Conservation (phyloP, 2,888 invertebrate species). For the Hydrotaea cyrtoneurina region DNA sequence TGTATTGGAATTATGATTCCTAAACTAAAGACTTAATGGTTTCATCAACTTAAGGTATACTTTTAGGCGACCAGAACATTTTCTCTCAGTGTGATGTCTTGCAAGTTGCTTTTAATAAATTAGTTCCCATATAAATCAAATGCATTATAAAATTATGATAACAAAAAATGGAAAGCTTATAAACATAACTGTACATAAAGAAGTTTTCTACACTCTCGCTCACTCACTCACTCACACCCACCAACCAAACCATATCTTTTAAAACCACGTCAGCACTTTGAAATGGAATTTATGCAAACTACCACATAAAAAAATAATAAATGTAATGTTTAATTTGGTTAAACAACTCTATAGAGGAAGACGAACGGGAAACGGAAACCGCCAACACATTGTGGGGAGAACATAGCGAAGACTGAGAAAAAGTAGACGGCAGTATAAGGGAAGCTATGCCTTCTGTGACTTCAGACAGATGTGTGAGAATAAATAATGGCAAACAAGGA, state of each 20-base stretch:
- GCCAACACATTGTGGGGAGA: background rate
- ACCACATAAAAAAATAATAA: background rate
- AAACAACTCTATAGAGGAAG: background rate
- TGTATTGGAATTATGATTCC: no score
- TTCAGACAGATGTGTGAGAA: constrained; percentile 6
- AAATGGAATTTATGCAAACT: constrained; percentile 6
- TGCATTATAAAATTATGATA: constrained; percentile 27
- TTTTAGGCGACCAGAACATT: background rate
- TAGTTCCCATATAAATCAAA: constrained; percentile 60
- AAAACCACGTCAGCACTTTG: background rate
- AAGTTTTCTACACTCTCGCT: no score
- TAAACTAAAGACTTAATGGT: no score
- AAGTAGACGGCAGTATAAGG: background rate
- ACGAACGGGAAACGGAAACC: constrained; percentile 11
- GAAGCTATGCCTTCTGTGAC: background rate
- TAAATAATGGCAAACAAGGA: constrained; percentile 2
- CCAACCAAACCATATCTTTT: background rate
- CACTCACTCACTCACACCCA: background rate
- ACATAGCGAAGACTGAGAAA: no score
- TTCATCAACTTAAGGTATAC: background rate
- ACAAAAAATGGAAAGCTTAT: constrained; percentile 46
- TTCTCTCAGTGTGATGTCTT: constrained; percentile 32
- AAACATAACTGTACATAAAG: constrained; percentile 59
- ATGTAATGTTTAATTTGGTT: constrained; percentile 21
- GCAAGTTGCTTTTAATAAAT: constrained; percentile 21